Evolutionary conservation across 30 jellyfish, hydroid and myxozoan genomes (phyloP).

Genomic region (Pseudorhiza aurosa): DNA sequence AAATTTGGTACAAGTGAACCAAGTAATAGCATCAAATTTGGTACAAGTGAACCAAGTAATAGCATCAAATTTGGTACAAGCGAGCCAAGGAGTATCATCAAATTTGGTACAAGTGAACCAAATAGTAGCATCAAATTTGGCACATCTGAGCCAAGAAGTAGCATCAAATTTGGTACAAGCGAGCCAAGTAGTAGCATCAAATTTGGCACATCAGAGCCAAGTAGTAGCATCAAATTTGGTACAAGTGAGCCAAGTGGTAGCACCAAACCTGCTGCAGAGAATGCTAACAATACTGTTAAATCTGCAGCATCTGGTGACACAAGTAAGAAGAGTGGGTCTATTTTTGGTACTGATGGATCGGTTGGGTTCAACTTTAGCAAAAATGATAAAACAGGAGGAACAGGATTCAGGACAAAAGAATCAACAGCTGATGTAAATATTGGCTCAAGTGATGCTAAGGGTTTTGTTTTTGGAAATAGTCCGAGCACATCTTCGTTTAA

Average conservation of each 20-base stretch:
- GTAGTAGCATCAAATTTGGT: background rate
- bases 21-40: background rate
- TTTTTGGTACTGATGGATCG: slow-evolving; percentile 14
- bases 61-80: slow-evolving; percentile 3
- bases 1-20: background rate
- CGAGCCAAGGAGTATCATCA: background rate
- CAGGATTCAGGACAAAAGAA: too few relatives aligned
- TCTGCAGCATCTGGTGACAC: too few relatives aligned
- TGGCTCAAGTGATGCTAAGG: slow-evolving; percentile 14
- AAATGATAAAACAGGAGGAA: background rate
- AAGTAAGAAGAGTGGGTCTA: background rate
- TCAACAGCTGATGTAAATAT: background rate
- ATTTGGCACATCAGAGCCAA: background rate
- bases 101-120: background rate
- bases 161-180: background rate
- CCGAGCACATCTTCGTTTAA: background rate
- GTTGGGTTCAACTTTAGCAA: slow-evolving; percentile 25
- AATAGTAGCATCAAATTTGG: slow-evolving; percentile 3
- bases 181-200: background rate
- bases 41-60: background rate
- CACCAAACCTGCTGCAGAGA: too few relatives aligned
- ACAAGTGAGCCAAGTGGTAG: too few relatives aligned
- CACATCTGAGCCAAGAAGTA: background rate
- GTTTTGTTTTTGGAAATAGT: slow-evolving; percentile 10
- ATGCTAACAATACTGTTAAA: too few relatives aligned